Evolutionary conservation across 2,797 vertebrate species (phyloP).

Genomic region (Paratrypauchen microcephalus): DNA sequence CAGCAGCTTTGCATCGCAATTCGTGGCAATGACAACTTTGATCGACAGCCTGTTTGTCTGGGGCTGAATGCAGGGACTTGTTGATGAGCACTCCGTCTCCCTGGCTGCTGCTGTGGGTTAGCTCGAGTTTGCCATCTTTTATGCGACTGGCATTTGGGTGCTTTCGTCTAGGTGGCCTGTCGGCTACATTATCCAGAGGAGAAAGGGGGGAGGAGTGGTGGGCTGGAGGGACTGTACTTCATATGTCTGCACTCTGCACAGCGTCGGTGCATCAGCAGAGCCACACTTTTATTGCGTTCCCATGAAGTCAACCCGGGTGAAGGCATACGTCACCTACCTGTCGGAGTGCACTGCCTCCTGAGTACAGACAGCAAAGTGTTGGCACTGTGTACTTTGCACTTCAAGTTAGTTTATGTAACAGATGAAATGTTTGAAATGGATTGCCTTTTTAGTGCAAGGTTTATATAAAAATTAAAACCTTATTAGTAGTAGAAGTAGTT

Average conservation of each 20-base stretch:
- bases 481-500: not conserved
- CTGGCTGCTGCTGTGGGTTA: slow-evolving; percentile 27
- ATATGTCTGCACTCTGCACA: slow-evolving; percentile 46
- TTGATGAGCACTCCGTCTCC: slow-evolving; percentile 40
- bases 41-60: slow-evolving; percentile 60
- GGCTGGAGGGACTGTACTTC: slow-evolving; percentile 46
- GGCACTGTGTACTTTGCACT: not conserved
- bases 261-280: slow-evolving; percentile 49
- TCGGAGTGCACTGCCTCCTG: slow-evolving; percentile 33
- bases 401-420: not conserved
- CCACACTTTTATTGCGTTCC: slow-evolving; percentile 10
- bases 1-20: slow-evolving; percentile 62
- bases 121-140: slow-evolving; percentile 25
- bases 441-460: not conserved
- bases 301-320: slow-evolving; percentile 25
- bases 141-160: slow-evolving; percentile 27
- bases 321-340: slow-evolving; percentile 46
- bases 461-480: not conserved
- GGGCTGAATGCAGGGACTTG: slow-evolving; percentile 51
- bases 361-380: not conserved
- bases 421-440: not conserved
- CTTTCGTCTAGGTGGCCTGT: slow-evolving; percentile 50
- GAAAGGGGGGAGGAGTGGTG: slow-evolving; percentile 10
- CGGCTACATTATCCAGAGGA: slow-evolving; percentile 35
- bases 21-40: slow-evolving; percentile 65